Evolutionary conservation across 2,797 vertebrate genomes (phyloP), one percentile per base, ranked within the genome.

Genomic region (Lepus townsendii): DNA sequence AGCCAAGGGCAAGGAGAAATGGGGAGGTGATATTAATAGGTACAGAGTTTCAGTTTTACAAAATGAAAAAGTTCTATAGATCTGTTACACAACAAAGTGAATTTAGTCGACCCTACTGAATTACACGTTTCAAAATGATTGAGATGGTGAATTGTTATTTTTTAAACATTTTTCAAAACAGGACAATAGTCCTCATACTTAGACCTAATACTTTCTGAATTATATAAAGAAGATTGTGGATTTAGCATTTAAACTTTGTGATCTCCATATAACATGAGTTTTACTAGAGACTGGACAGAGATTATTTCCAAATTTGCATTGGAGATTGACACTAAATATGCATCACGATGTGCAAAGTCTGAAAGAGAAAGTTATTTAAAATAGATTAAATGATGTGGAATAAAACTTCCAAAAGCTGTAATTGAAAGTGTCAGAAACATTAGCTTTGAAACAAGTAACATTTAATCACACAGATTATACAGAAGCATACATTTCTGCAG

Each of bases 361-460:
- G 84, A 98, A 97, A 96, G 95, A 91, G 85, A 97, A 93, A 97
- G 93, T 97, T 97, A 96, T 98, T 98, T 98, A 96, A 97, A 94
- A 96, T 93, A 97, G 96, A 97, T 97, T 97, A 98, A 98, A 98
- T 96, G 96, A 96, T 98, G 97, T 98, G 96, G 97, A 98, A 98
- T 98, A 98, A 98, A 98, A 97, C 95, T 96, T 97, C 92, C 94
- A 97, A 97, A 98, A 97, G 95, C 97, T 97, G 84, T 98, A 98
- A 98, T 98, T 98, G 98, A 97, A 98, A 98, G 97, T 97, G 98
- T 98, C 98, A 98, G 98, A 98, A 98, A 97, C 97, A 98, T 98
- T 98, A 97, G 97, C 96, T 97, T 98, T 97, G 97, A 98, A 98
- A 98, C 97, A 98, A 98, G 96, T 97, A 98, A 97, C 97, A 95